Percentiles rank a stretch among this genome's conserved stretches.
phyloP scores from a whole-genome alignment of 2,888 invertebrate species.

The Zaprionus lineosus region DNA sequence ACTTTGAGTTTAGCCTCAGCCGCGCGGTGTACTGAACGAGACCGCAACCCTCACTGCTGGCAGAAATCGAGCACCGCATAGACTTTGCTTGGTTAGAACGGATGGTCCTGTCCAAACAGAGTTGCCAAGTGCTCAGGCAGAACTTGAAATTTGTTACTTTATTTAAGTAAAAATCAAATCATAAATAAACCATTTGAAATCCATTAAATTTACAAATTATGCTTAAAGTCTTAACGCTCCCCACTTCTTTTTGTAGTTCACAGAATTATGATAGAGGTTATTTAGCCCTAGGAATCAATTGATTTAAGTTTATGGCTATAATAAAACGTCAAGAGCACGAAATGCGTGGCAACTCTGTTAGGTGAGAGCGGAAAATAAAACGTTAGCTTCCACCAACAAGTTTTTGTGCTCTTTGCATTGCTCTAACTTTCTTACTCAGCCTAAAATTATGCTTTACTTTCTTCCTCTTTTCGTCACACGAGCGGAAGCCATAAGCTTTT shows the following conservation, averaged over 20 bases:
- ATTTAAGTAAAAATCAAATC: neutral
- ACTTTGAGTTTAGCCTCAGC: slow-evolving; percentile 36
- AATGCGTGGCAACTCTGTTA: slow-evolving; percentile 42
- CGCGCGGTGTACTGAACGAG: slow-evolving; percentile 66
- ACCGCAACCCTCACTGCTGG: slow-evolving; percentile 76
- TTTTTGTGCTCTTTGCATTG: slow-evolving; percentile 50
- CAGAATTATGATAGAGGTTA: too few relatives aligned
- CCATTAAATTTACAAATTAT: too few relatives aligned
- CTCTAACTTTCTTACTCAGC: slow-evolving; percentile 17
- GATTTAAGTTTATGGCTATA: too few relatives aligned
- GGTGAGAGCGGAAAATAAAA: slow-evolving; percentile 35
- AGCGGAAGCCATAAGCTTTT: slow-evolving; percentile 7
- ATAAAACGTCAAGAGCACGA: too few relatives aligned
- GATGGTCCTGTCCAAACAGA: slow-evolving; percentile 32
- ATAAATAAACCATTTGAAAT: neutral
- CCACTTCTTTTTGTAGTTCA: too few relatives aligned
- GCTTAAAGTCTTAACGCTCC: too few relatives aligned
- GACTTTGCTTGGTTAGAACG: slow-evolving; percentile 30
- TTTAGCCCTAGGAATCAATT: too few relatives aligned
- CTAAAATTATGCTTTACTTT: slow-evolving; percentile 1
- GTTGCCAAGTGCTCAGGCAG: slow-evolving; percentile 33
- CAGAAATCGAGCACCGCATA: slow-evolving; percentile 27
- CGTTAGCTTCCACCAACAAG: slow-evolving; percentile 64
- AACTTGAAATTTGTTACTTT: neutral
- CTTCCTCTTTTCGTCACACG: neutral